phyloP scores from a whole-genome alignment of 2,797 vertebrate species.

The Microctenopoma stevenorrisi region DNA sequence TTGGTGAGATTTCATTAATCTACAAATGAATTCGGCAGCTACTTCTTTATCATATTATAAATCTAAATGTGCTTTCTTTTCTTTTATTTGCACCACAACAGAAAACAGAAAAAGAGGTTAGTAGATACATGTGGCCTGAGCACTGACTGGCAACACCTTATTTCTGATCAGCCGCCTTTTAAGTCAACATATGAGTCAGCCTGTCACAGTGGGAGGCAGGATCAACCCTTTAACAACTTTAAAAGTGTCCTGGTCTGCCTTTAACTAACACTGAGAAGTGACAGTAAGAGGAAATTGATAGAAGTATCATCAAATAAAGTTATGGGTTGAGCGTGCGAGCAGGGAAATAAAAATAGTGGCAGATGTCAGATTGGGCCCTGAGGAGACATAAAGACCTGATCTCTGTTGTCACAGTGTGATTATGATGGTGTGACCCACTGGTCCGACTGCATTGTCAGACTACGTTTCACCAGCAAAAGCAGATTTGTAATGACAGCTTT shows the following conservation, averaged over 20 bases:
- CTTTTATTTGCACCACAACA: slow-evolving; percentile 1
- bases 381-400: slow-evolving; percentile 15
- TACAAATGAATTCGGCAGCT: slow-evolving; percentile 1
- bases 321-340: slow-evolving; percentile 1
- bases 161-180: slow-evolving; percentile 4
- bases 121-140: not conserved
- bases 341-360: not conserved
- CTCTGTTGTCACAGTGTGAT: slow-evolving; percentile 27
- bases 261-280: not conserved
- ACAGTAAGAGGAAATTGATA: not conserved
- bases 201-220: slow-evolving; percentile 22
- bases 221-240: slow-evolving; percentile 2
- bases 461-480: slow-evolving; percentile 36
- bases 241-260: slow-evolving; percentile 3
- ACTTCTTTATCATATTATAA: not conserved
- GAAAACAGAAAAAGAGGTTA: slow-evolving; percentile 16
- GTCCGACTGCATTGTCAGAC: slow-evolving; percentile 74
- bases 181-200: slow-evolving; percentile 22
- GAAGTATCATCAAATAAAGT: slow-evolving; percentile 12
- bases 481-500: slow-evolving; percentile 70
- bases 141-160: not conserved
- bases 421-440: slow-evolving; percentile 51
- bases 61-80: slow-evolving; percentile 1
- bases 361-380: slow-evolving; percentile 20
- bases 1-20: slow-evolving; percentile 18